Base-by-base conservation (phyloP, 2,797 vertebrate genomes). In the Sebastes oblongus region DNA sequence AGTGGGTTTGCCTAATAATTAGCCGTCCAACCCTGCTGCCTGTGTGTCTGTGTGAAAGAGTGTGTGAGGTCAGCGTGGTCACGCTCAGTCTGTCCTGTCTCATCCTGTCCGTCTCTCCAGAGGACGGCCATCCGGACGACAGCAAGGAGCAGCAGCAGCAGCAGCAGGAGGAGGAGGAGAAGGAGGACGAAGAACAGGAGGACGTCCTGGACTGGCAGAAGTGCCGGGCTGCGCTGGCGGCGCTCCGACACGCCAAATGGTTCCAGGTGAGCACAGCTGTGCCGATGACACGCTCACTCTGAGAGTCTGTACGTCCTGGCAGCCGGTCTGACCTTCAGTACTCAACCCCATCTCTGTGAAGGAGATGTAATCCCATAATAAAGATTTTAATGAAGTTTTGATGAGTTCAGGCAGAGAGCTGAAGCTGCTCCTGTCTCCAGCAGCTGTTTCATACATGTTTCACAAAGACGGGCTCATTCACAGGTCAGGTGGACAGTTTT, bases 241-340 rank as follows among this genome's bases (percentile, higher is more conserved):
- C 96, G 86, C 97, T 98, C 90, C 96, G 97, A 93, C 97, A 96
- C 85, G 96, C 97, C 95, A 98, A 98, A 92, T 98, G 98, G 98
- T 98, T 98, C 96, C 98, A 98, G 97, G 98, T 98, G 96, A 96
- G 97, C 94, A 36, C 92, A 90, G 69, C 78, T 78, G 72, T 56
- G 9, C 74, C 8, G 60, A 39, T 32, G 66, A 77, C 72, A 62
- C 39, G 3, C 2, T 20, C 54, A 2, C 32, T 8, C 27, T 39
- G 29, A n/a, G 14, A 18, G 46, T 50, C 46, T 50, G 14, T 50
- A 50, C 46, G 12, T 50, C 39, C 36, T 39, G 42, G 42, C 42
- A 46, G 42, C 42, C 16, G 14, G 42, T 0, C 32, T 54, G 7
- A 25, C 8, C 54, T 8, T 24, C 6, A 30, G 20, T 61, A 18